Conservation (phyloP, 1,140 invertebrate genomes). For the Lycorma delicatula region DNA sequence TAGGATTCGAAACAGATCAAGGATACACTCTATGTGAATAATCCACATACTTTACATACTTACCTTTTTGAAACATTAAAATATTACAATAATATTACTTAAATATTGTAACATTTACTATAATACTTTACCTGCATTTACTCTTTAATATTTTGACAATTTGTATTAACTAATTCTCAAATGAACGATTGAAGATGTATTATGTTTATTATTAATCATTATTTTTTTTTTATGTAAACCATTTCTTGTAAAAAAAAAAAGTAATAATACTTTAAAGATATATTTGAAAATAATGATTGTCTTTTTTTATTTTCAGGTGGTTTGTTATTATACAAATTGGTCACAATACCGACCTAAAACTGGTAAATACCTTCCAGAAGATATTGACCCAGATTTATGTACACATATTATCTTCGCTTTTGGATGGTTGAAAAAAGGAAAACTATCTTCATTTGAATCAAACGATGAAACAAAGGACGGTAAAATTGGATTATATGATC, state of each 20-base stretch:
- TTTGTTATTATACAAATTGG: conserved; percentile 97
- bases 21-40: too few relatives aligned
- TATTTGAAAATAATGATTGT: not conserved
- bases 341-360: conserved; percentile 89
- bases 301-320: conserved; percentile 51
- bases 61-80: too few relatives aligned
- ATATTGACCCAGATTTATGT: conserved; percentile 90
- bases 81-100: too few relatives aligned
- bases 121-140: too few relatives aligned
- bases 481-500: conserved; percentile 81
- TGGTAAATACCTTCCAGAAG: conserved; percentile 89
- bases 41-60: too few relatives aligned
- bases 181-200: too few relatives aligned
- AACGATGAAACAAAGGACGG: conserved; percentile 91
- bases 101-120: too few relatives aligned
- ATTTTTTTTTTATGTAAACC: too few relatives aligned
- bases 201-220: not conserved
- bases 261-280: conserved; percentile 1
- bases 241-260: conserved; percentile 7
- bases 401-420: conserved; percentile 95
- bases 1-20: too few relatives aligned
- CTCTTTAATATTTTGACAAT: too few relatives aligned
- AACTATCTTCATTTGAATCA: conserved; percentile 81
- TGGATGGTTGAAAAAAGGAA: conserved; percentile 93
- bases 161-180: too few relatives aligned